These are phyloP conservation scores for Dasyornis broadbenti DNA, from an alignment of 2,113 vertebrate genomes.

Conservation along the genomic window DNA sequence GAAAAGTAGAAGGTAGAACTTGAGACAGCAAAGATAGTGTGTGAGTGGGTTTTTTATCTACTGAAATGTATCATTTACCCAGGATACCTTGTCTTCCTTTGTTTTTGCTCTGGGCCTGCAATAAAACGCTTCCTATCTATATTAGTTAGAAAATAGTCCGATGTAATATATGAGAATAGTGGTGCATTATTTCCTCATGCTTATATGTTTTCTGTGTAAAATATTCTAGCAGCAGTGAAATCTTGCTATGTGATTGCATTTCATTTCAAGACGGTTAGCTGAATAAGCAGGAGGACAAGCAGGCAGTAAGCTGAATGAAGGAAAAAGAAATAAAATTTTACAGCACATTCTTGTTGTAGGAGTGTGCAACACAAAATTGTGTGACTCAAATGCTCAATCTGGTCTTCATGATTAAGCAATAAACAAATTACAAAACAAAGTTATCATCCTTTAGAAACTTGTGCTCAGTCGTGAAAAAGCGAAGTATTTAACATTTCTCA, in stretches of 20 bases:
- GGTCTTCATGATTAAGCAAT: conserved; percentile 46
- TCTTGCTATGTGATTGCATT: background rate
- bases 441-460: conserved; percentile 59
- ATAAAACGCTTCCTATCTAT: conserved; percentile 53
- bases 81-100: conserved; percentile 41
- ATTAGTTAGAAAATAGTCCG: conserved; percentile 10
- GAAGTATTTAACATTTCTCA: conserved; percentile 45
- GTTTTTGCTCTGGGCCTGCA: conserved; percentile 51
- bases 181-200: conserved; percentile 15
- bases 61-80: background rate
- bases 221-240: conserved; percentile 1
- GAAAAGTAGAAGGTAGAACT: background rate
- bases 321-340: conserved; percentile 48
- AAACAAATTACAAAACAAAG: conserved; percentile 36
- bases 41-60: background rate
- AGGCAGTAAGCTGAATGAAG: conserved; percentile 34
- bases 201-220: conserved; percentile 37
- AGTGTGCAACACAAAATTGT: conserved; percentile 1
- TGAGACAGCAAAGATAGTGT: background rate
- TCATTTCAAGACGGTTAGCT: conserved; percentile 29
- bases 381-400: conserved; percentile 49
- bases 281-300: conserved; percentile 51
- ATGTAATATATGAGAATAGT: background rate
- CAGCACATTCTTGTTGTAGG: conserved; percentile 35
- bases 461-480: conserved; percentile 26